phyloP scores from a whole-genome alignment of 2,113 vertebrate genomes.

The Colistium nudipinnis region DNA sequence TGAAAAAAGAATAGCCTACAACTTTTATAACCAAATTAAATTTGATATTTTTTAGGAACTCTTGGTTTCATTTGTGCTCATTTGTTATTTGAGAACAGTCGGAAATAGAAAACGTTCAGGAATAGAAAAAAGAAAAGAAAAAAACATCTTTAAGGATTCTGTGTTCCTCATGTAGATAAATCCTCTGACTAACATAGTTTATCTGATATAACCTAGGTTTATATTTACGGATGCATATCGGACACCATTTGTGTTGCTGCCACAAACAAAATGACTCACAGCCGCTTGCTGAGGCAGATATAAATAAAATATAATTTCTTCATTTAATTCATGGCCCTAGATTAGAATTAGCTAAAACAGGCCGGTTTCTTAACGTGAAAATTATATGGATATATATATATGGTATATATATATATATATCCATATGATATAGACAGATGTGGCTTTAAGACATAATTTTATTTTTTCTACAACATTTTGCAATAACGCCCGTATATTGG shows the following conservation, averaged over 20 bases:
- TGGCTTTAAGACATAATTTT: no score
- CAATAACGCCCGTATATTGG: no score
- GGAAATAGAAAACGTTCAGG: not conserved
- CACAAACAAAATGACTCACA: not conserved
- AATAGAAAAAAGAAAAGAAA: no score
- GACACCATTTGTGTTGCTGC: not conserved
- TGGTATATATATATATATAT: no score
- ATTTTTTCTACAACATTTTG: no score
- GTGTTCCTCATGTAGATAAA: not conserved
- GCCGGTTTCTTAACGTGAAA: no score
- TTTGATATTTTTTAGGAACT: conserved; percentile 91
- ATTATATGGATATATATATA: no score
- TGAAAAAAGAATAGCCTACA: conserved; percentile 73
- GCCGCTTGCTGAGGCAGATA: not conserved
- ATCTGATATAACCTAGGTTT: not conserved
- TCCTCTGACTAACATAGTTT: not conserved
- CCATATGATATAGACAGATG: no score
- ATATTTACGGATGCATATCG: not conserved
- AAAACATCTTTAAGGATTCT: no score
- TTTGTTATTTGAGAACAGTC: conserved; percentile 1
- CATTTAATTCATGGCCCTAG: conserved; percentile 1
- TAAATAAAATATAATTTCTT: no score
- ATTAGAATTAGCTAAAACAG: conserved; percentile 14
- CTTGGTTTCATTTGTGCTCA: not conserved
- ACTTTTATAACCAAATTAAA: conserved; percentile 94